Conservation (phyloP, 2,113 vertebrate genomes). For the Osmerus eperlanus region DNA sequence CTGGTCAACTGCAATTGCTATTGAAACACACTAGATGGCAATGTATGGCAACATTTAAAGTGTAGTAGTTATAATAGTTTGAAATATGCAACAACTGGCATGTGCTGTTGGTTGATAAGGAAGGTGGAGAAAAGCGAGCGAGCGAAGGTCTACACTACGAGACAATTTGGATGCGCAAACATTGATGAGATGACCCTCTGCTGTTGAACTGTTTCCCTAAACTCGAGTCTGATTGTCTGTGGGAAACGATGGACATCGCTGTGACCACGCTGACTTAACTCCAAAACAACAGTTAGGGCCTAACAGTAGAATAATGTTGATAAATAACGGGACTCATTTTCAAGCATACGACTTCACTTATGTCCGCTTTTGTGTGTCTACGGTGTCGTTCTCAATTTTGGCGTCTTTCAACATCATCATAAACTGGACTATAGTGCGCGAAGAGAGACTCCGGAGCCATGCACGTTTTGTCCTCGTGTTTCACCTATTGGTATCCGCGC, state of each 20-base stretch:
- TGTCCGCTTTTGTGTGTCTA: conserved; percentile 66
- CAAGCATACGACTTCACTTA: conserved; percentile 37
- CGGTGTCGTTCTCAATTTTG: conserved; percentile 63
- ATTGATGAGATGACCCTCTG: too few relatives aligned
- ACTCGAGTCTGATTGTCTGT: too few relatives aligned
- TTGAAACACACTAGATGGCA: too few relatives aligned
- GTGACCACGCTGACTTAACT: not conserved
- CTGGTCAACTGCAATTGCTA: too few relatives aligned
- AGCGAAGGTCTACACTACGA: too few relatives aligned
- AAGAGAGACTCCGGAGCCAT: conserved; percentile 59
- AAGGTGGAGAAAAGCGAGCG: too few relatives aligned
- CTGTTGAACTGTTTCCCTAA: too few relatives aligned
- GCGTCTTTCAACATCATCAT: conserved; percentile 73
- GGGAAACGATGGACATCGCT: not conserved
- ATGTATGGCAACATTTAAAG: too few relatives aligned
- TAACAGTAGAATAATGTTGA: conserved; percentile 44
- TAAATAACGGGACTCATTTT: conserved; percentile 13
- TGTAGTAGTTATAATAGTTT: too few relatives aligned
- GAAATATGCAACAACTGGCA: too few relatives aligned
- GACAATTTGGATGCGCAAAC: too few relatives aligned
- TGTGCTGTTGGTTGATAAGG: too few relatives aligned
- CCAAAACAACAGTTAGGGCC: not conserved
- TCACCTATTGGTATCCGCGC: conserved; percentile 68
- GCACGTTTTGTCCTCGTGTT: conserved; percentile 74
- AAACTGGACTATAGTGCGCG: conserved; percentile 68